Evolutionary conservation across 2,888 invertebrate genomes (phyloP).

Genomic region (Mesorhabditis belari): DNA sequence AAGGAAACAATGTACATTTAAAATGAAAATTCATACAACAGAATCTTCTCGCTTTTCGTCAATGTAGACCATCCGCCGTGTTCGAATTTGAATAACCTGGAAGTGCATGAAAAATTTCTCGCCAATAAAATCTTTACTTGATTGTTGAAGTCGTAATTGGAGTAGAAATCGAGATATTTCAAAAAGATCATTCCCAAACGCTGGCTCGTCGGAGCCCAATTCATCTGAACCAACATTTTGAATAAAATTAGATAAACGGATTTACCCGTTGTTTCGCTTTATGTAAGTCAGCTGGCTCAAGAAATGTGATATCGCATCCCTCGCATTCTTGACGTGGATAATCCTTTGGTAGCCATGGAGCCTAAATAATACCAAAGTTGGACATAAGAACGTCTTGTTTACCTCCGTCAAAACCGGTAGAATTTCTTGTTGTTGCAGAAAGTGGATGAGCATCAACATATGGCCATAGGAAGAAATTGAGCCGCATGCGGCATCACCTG

Average conservation of each 20-base stretch:
- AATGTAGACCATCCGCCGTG: constrained; percentile 53
- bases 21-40: neutral
- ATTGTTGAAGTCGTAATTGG: constrained; percentile 44
- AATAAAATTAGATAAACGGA: neutral
- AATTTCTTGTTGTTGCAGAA: constrained; percentile 56
- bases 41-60: constrained; percentile 54
- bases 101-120: too few species aligned
- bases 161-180: constrained; percentile 58
- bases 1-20: neutral
- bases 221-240: too few species aligned
- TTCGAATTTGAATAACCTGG: constrained; percentile 33
- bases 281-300: constrained; percentile 58
- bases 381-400: too few species aligned
- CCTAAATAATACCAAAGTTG: too few species aligned
- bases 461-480: constrained; percentile 64
- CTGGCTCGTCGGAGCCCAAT: neutral
- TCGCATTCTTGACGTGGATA: neutral
- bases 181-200: constrained; percentile 23
- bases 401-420: neutral
- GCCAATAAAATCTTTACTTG: constrained; percentile 15
- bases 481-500: constrained; percentile 62
- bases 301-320: constrained; percentile 58
- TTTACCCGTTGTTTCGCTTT: neutral
- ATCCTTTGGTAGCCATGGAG: too few species aligned
- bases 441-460: constrained; percentile 62